Percentiles rank a stretch among this genome's conserved stretches.
Evolutionary conservation across 2,797 vertebrate genomes (phyloP).

Genomic region (Megalops cyprinoides): DNA sequence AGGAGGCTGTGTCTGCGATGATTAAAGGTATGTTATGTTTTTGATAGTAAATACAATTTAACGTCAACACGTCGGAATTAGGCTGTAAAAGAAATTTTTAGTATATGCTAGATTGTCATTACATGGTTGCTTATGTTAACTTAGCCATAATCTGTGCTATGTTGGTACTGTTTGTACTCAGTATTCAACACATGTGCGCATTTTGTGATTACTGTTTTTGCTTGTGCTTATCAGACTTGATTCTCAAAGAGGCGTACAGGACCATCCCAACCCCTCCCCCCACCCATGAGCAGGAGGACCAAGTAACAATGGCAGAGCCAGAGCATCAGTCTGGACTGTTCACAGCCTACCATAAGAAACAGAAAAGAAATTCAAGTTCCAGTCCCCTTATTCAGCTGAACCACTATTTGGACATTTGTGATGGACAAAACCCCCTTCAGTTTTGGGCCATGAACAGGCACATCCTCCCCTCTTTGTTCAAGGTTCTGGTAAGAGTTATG

Average conservation of each 20-base stretch:
- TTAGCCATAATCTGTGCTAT: constrained; percentile 7
- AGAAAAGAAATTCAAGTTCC: background rate
- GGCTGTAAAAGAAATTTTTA: background rate
- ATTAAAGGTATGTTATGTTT: background rate
- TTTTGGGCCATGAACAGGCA: constrained; percentile 24
- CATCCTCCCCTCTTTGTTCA: background rate
- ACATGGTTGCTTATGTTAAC: constrained; percentile 22
- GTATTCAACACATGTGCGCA: constrained; percentile 1
- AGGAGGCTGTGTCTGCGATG: background rate
- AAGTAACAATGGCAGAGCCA: background rate
- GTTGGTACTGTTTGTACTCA: constrained; percentile 11
- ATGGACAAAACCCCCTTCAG: background rate
- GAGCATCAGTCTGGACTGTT: background rate
- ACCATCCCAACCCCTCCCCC: constrained; percentile 17
- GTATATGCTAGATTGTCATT: constrained; percentile 4
- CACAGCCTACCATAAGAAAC: background rate
- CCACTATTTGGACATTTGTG: constrained; percentile 3
- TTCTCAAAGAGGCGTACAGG: constrained; percentile 14
- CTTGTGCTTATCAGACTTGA: constrained; percentile 21
- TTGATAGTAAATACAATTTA: background rate
- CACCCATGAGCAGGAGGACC: background rate
- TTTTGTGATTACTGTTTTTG: constrained; percentile 5
- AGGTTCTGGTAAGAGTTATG: background rate
- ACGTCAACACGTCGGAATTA: background rate
- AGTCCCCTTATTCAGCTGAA: background rate